These are phyloP conservation scores for Calyptommatus sinebrachiatus DNA, from an alignment of 2,113 vertebrate species.

Conservation along the genomic window DNA sequence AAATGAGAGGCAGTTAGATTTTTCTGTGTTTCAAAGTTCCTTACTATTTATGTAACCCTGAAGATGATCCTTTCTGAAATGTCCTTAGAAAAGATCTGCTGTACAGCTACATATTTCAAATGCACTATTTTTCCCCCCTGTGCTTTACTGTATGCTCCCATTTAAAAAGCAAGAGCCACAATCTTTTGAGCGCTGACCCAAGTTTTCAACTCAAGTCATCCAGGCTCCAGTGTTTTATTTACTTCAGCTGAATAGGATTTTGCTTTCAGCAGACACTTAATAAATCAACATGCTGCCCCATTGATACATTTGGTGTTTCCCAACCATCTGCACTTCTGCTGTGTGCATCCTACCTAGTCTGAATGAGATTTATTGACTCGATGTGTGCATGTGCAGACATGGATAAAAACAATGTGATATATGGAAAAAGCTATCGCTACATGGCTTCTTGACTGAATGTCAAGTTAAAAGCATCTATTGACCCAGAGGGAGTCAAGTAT, in stretches of 20 bases:
- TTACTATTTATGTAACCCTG: too few relatives aligned
- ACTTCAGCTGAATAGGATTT: conserved; percentile 6
- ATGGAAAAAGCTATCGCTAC: conserved; percentile 17
- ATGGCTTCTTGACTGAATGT: conserved; percentile 61
- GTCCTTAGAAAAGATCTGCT: not conserved
- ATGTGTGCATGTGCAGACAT: not conserved
- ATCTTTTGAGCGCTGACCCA: not conserved
- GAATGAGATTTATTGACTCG: conserved; percentile 29
- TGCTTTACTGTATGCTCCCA: not conserved
- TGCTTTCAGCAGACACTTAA: conserved; percentile 26
- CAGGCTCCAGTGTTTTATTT: not conserved
- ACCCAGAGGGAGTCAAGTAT: conserved; percentile 63
- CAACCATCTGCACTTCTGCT: not conserved
- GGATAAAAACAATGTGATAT: not conserved
- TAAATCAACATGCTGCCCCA: conserved; percentile 36
- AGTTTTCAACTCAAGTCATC: not conserved
- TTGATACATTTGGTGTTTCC: conserved; percentile 1
- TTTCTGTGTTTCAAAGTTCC: too few relatives aligned
- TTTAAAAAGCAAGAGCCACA: conserved; percentile 1
- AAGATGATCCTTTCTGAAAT: not conserved
- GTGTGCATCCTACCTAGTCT: conserved; percentile 8
- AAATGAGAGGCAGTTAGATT: too few relatives aligned
- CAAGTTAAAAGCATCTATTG: conserved; percentile 62
- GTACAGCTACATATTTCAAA: not conserved
- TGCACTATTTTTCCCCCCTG: not conserved